phyloP scores from a whole-genome alignment of 2,888 invertebrate genomes.

The Caenorhabditis panamensis region DNA sequence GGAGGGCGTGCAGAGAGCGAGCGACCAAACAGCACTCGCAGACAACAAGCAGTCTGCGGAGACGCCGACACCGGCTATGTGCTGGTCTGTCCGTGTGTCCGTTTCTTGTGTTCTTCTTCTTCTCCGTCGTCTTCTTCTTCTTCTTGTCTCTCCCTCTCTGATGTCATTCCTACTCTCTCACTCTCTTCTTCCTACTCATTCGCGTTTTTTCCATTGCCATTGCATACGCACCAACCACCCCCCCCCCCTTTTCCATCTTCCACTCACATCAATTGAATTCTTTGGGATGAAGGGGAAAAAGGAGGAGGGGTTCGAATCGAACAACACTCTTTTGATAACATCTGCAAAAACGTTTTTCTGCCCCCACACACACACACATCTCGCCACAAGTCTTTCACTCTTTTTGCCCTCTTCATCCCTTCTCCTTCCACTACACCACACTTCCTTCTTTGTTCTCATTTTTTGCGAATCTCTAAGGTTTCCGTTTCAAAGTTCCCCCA shows the following conservation, averaged over 20 bases:
- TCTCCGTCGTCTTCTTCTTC: constrained; percentile 7
- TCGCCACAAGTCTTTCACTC: constrained; percentile 9
- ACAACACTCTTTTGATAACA: constrained; percentile 38
- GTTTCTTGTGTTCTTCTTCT: constrained; percentile 52
- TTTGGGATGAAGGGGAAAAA: constrained; percentile 1
- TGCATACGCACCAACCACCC: constrained; percentile 35
- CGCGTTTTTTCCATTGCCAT: constrained; percentile 52
- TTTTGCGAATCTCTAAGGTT: constrained; percentile 3
- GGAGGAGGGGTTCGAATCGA: constrained; percentile 2
- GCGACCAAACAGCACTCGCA: constrained; percentile 49
- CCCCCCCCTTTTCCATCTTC: constrained; percentile 10
- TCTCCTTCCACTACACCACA: not conserved
- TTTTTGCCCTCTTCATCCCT: constrained; percentile 11
- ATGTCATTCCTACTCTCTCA: constrained; percentile 11
- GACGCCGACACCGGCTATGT: constrained; percentile 36
- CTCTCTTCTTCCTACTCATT: constrained; percentile 26
- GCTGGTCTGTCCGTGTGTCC: constrained; percentile 47
- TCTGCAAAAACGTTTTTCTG: constrained; percentile 24
- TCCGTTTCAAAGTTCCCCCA: not conserved
- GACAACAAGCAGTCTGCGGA: not conserved
- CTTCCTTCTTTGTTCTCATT: constrained; percentile 29
- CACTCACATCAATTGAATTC: constrained; percentile 46
- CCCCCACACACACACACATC: too few relatives aligned
- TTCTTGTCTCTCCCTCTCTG: constrained; percentile 28
- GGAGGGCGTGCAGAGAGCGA: constrained; percentile 22